Evolutionary conservation across 1,140 invertebrate species (phyloP).

Genomic region (Copidosoma floridanum): DNA sequence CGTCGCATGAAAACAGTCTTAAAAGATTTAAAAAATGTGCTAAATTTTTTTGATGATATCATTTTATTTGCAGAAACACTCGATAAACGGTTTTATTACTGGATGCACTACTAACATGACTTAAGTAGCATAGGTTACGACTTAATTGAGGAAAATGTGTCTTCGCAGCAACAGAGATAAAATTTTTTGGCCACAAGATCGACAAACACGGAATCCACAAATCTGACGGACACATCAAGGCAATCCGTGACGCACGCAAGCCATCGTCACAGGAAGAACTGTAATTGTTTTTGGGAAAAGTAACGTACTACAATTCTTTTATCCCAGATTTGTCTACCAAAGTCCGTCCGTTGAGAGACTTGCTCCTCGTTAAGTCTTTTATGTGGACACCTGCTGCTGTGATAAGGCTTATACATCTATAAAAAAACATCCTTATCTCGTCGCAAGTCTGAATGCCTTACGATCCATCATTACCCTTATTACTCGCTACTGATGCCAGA

Average conservation of each 20-base stretch:
- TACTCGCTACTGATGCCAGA: conserved; percentile 48
- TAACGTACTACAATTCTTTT: conserved; percentile 16
- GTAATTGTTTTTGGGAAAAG: conserved; percentile 16
- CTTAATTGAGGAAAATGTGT: conserved; percentile 36
- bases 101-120: not conserved
- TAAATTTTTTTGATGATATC: conserved; percentile 19
- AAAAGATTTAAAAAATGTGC: no score
- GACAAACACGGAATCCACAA: conserved; percentile 12
- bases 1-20: conserved; percentile 16
- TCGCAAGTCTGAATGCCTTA: conserved; percentile 23
- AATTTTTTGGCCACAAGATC: conserved; percentile 32
- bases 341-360: not conserved
- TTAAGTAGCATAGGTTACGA: no score
- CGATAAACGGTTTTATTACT: not conserved
- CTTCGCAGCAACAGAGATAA: conserved; percentile 34
- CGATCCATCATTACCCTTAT: conserved; percentile 37
- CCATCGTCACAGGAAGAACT: no score
- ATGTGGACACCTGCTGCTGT: no score
- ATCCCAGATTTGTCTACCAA: conserved; percentile 3
- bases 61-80: conserved; percentile 9
- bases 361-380: no score
- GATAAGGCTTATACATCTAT: no score
- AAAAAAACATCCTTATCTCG: conserved; percentile 13
- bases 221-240: no score
- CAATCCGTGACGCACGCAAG: no score